Base-by-base conservation (phyloP, 2,888 invertebrate species). In the Megamerina dolium region DNA sequence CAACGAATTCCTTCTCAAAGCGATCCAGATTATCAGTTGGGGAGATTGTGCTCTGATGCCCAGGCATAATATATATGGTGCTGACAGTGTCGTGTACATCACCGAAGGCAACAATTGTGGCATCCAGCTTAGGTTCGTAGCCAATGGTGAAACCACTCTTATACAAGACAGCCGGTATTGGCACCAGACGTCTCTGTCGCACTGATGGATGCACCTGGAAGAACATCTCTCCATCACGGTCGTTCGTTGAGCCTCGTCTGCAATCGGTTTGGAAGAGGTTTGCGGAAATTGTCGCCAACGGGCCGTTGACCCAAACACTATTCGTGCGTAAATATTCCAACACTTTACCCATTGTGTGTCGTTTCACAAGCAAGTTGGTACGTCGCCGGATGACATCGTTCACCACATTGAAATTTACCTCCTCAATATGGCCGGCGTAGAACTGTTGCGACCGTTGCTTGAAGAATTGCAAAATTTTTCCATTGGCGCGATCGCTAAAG, bases 211-310 rank as follows among this genome's bases (percentile, higher is more conserved):
- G 81, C 1, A 87, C 87, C 21, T 87, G 87, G 68, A 88, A 90
- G 68, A 87, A 88, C 77, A 88, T 80, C 71, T 90, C 89, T 0
- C 88, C 88, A 57, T 89, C 88, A 37, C 88, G 77, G 18, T 87
- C 87, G 29, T 81, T 79, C 1, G 82, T 82, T 1, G 87, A 85
- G 3, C 82, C 83, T 20, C 75, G 75, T 0, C 81, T 76, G 66
- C 89, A 90, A 58, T 89, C 87, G 14, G 87, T 88, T 80, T 89
- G 77, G 65, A 87, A 88, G 45, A 89, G 81, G 61, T 88, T 90
- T 2, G 86, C 84, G 2, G 87, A 85, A 48, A 89, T 79, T 0
- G 86, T 87, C 31, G 88, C 85, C 36, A 90, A 67, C 2, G 90
- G 90, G 5, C 87, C 80, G 55, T 82, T 79, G 55, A 87, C 77